Conservation (phyloP, 2,113 vertebrate species). For the Scortum barcoo region DNA sequence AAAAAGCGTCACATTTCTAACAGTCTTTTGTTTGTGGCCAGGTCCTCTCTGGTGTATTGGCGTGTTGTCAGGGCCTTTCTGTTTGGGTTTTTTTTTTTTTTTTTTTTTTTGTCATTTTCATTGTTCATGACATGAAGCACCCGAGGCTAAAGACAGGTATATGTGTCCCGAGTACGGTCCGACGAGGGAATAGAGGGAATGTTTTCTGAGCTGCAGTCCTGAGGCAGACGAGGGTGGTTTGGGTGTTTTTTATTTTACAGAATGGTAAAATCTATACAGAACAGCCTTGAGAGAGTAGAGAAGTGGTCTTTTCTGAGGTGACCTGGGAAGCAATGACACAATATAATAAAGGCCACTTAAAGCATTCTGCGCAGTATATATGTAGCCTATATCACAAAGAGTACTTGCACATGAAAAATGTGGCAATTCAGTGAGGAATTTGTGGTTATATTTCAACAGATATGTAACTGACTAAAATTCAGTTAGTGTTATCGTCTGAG, state of each 20-base stretch:
- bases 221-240: conserved; percentile 2
- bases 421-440: background rate
- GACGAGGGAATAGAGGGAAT: conserved; percentile 47
- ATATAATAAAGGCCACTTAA: background rate
- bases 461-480: background rate
- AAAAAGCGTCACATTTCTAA: conserved; percentile 10
- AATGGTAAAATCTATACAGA: conserved; percentile 38
- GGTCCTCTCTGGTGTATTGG: conserved; percentile 33
- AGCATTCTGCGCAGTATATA: background rate
- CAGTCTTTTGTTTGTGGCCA: conserved; percentile 20
- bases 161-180: conserved; percentile 43
- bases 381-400: too few relatives aligned
- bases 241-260: conserved; percentile 49
- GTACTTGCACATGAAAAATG: background rate
- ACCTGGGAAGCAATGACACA: conserved; percentile 1
- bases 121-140: conserved; percentile 57
- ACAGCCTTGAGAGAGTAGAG: conserved; percentile 17
- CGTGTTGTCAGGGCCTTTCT: conserved; percentile 43
- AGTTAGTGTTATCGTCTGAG: background rate
- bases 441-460: background rate
- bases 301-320: conserved; percentile 15
- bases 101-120: conserved; percentile 50
- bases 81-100: conserved; percentile 16
- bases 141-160: conserved; percentile 46
- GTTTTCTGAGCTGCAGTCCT: conserved; percentile 39